A percentile compares a stretch with the other conserved stretches of the same genome.
These are phyloP conservation scores for Tympanoctomys barrerae DNA, from an alignment of 2,797 vertebrate species.

Conservation along the genomic window DNA sequence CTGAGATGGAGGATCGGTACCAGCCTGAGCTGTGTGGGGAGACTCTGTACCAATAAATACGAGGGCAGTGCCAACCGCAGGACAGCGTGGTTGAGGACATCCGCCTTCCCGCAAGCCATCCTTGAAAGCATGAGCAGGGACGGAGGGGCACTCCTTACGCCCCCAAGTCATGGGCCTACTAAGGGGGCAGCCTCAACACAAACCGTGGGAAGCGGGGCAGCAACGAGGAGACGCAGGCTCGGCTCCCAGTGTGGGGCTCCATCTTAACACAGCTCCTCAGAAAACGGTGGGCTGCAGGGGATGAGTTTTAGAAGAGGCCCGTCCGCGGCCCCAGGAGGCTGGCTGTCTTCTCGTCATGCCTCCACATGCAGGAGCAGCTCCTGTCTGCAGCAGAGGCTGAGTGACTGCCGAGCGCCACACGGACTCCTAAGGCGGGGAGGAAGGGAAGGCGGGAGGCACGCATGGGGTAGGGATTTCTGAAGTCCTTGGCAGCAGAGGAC, in stretches of 20 bases:
- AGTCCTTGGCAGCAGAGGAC: background rate
- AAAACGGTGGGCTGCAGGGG: background rate
- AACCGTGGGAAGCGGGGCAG: background rate
- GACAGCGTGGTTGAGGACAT: too few species aligned
- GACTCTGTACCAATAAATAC: too few species aligned
- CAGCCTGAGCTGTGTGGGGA: too few species aligned
- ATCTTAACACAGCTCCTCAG: background rate
- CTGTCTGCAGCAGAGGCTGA: accelerated
- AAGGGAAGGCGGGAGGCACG: background rate
- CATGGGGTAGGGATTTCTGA: background rate
- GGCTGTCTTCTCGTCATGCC: background rate
- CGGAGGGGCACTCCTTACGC: background rate
- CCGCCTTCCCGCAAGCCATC: background rate
- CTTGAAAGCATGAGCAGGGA: background rate
- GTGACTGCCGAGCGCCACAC: background rate
- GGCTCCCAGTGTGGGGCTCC: accelerated
- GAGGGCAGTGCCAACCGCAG: background rate
- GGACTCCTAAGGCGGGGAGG: background rate
- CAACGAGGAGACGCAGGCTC: too few species aligned
- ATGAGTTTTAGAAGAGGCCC: too few species aligned
- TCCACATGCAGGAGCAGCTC: background rate
- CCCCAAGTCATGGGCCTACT: background rate
- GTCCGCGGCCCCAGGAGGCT: too few species aligned
- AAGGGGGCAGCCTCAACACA: background rate
- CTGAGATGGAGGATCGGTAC: too few species aligned